Conservation (phyloP, 1,140 invertebrate species). For the Anastrepha obliqua region DNA sequence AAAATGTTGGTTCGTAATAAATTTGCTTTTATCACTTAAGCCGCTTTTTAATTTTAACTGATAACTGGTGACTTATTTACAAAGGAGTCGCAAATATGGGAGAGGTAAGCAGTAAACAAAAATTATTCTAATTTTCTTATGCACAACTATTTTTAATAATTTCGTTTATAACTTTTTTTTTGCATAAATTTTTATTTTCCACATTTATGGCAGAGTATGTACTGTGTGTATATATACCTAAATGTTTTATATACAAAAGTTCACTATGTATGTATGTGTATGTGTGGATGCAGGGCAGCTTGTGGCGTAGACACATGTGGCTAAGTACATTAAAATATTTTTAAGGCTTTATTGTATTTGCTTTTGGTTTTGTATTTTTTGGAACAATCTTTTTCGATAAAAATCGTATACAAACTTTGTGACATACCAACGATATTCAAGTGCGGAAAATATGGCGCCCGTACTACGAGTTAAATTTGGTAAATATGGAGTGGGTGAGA, state of each 20-base stretch:
- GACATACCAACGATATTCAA: constrained; percentile 82
- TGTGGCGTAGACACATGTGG: background rate
- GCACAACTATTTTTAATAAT: background rate
- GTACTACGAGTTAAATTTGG: constrained; percentile 74
- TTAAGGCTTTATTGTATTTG: background rate
- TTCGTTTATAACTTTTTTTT: background rate
- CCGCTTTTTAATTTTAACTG: background rate
- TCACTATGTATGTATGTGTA: background rate
- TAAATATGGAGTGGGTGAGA: constrained; percentile 6
- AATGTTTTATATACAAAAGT: background rate
- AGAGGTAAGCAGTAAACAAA: background rate
- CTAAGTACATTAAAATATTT: background rate
- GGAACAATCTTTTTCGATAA: background rate
- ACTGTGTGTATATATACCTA: constrained; percentile 20
- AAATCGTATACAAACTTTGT: constrained; percentile 54
- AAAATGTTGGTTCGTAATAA: background rate
- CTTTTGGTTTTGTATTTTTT: background rate
- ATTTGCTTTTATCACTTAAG: background rate
- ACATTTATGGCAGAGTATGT: background rate
- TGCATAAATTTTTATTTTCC: background rate
- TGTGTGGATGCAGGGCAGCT: background rate
- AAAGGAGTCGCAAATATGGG: constrained; percentile 7
- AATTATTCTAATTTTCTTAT: background rate
- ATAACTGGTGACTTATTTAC: constrained; percentile 12
- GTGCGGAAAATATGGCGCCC: constrained; percentile 82